These are phyloP conservation scores for Peromyscus polionotus DNA, from an alignment of 2,113 vertebrate genomes.

Conservation along the genomic window DNA sequence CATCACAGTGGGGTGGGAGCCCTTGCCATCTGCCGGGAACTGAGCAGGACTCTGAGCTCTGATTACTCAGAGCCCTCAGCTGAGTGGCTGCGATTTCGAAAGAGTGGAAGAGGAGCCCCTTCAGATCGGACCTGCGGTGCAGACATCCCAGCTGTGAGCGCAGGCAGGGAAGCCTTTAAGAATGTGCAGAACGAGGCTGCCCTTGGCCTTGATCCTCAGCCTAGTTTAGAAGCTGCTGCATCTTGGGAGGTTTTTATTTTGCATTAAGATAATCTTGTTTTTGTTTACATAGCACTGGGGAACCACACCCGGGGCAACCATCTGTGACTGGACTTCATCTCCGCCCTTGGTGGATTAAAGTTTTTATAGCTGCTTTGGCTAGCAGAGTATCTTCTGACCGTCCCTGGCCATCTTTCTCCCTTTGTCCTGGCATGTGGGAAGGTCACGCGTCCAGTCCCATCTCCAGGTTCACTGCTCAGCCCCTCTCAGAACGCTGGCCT, in stretches of 20 bases:
- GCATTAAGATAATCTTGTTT: background rate
- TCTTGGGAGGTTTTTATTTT: background rate
- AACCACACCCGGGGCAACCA: background rate
- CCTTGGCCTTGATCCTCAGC: constrained; percentile 25
- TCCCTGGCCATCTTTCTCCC: background rate
- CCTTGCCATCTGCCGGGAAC: constrained; percentile 27
- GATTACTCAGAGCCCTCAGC: background rate
- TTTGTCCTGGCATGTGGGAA: background rate
- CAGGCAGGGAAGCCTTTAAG: background rate
- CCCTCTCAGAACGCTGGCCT: background rate
- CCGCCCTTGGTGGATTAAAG: background rate
- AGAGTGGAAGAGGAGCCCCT: constrained; percentile 37
- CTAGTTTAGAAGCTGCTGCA: background rate
- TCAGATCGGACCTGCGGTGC: background rate
- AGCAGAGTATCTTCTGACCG: background rate
- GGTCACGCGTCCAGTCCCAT: too few species aligned
- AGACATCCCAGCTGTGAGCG: constrained; percentile 48
- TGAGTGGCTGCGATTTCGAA: constrained; percentile 53
- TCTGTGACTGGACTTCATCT: background rate
- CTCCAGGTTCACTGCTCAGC: background rate
- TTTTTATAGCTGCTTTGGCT: background rate
- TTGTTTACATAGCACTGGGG: background rate
- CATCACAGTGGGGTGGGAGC: background rate
- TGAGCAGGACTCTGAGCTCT: background rate
- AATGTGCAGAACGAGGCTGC: constrained; percentile 47